These are phyloP conservation scores for Brenthis daphne DNA, from an alignment of 2,888 invertebrate species.

Conservation along the genomic window DNA sequence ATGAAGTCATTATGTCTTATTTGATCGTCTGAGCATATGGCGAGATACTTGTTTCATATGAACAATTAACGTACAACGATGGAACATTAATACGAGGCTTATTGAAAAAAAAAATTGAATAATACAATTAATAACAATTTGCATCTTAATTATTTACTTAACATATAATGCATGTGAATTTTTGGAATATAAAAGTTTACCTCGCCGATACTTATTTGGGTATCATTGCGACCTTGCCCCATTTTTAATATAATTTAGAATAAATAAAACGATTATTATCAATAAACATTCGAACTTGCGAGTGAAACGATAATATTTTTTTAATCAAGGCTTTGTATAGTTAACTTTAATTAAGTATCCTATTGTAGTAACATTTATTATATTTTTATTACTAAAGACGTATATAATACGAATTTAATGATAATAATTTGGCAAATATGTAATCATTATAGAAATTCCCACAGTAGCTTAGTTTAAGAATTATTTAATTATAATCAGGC, in stretches of 20 bases:
- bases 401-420: neutral
- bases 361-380: constrained; percentile 5
- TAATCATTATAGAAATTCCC: too few species aligned
- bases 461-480: too few species aligned
- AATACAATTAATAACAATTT: constrained; percentile 7
- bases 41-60: too few species aligned
- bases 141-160: constrained; percentile 16
- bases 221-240: constrained; percentile 48
- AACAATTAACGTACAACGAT: too few species aligned
- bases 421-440: too few species aligned
- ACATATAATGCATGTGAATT: neutral
- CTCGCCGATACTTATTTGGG: constrained; percentile 42
- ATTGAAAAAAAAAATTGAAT: too few species aligned
- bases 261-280: constrained; percentile 20
- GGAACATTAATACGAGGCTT: too few species aligned
- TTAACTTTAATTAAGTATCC: constrained; percentile 17
- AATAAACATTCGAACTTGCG: constrained; percentile 19
- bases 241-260: constrained; percentile 39
- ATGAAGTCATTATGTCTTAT: too few species aligned
- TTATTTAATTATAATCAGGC: too few species aligned
- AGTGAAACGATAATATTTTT: constrained; percentile 19
- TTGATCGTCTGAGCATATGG: too few species aligned
- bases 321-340: constrained; percentile 23
- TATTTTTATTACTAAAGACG: neutral
- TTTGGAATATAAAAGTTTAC: constrained; percentile 22